Evolutionary conservation across 2,888 invertebrate genomes (phyloP), one percentile per base, ranked within the genome.

Genomic region (Hirtodrosophila cameraria): DNA sequence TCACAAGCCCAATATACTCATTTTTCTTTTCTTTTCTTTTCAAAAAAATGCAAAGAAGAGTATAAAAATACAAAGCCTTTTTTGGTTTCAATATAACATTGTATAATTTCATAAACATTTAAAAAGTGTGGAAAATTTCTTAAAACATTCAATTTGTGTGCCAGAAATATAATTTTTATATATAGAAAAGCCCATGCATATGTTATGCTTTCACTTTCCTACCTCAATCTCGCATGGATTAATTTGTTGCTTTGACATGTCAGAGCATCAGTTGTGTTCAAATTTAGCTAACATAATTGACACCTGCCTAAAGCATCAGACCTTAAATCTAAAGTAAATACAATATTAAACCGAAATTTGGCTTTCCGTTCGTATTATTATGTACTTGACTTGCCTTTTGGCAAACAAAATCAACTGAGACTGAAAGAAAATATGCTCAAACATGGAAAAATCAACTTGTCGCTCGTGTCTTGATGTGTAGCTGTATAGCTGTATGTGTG

Each of bases 391-490:
- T 62, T 67, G 57, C 38, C 50, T 35, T 45, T 49, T 43, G 31
- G 52, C 9, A 23, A 46, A 50, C 35, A 39, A 69, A 75, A 53
- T 54, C 58, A 66, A 52, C 42, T 39, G 38, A 49, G 58, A 61
- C 61, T 28, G 35, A 48, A 72, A 31, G 50, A 36, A 23, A 53
- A 55, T 27, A 33, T 39, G 54, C 50, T 48, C 54, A 55, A 57
- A 53, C 49, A 62, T 38, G 38, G 43, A 67, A 78, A n/a, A 75
- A 69, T 68, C 72, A 75, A 75, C 63, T 82, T 75, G 70, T 77
- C 63, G 80, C 28, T 43, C n/a, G n/a, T 25, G 9, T n/a, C n/a
- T n/a, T n/a, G n/a, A n/a, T n/a, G n/a, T n/a, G n/a, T n/a, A n/a
- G n/a, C n/a, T n/a, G n/a, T n/a, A n/a, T n/a, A n/a, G n/a, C n/a